Conservation (phyloP, 2,113 vertebrate species). For the Apodemus speciosus region DNA sequence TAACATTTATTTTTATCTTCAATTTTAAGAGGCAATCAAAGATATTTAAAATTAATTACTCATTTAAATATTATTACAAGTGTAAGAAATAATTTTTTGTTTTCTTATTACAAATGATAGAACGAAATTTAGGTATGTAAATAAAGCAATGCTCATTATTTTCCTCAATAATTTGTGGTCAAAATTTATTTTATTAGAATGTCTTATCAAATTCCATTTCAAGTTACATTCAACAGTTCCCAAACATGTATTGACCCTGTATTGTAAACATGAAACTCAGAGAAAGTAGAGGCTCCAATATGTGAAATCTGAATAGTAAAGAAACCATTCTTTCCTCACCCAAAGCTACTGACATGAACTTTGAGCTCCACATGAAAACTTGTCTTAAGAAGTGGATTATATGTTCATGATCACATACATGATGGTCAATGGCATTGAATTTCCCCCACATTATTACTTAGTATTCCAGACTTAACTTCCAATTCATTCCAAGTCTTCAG, state of each 20-base stretch:
- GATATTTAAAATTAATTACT: slow-evolving; percentile 1
- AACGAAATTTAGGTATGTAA: background rate
- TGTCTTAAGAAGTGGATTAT: background rate
- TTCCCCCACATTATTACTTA: background rate
- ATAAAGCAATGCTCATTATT: background rate
- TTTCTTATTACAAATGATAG: background rate
- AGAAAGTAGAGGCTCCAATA: background rate
- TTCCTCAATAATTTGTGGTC: background rate
- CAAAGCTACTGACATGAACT: background rate
- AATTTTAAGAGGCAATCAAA: background rate
- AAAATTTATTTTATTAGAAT: background rate
- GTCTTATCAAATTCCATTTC: background rate
- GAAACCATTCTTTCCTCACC: background rate
- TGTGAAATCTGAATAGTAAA: background rate
- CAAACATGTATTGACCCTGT: background rate
- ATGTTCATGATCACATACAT: background rate
- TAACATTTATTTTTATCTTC: background rate
- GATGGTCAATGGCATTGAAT: background rate
- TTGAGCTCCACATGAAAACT: background rate
- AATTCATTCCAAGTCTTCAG: background rate
- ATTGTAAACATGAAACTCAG: background rate
- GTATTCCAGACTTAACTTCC: background rate
- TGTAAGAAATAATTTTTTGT: background rate
- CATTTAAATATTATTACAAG: background rate
- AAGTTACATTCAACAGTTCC: background rate